These are phyloP conservation scores for Pseudoatta argentina DNA, from an alignment of 1,140 invertebrate species.

Conservation along the genomic window DNA sequence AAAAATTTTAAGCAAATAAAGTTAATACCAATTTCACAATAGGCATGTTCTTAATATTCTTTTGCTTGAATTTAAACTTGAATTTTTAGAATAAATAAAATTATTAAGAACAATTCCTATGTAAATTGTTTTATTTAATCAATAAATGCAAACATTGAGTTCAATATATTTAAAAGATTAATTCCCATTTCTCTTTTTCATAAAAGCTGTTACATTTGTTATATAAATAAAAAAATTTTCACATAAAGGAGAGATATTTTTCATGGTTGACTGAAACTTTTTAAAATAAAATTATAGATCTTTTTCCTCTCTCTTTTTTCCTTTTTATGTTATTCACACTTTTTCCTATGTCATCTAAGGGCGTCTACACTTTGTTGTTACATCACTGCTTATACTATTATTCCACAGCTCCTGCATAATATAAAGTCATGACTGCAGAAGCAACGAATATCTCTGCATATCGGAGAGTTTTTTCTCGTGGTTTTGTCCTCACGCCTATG, in stretches of 20 bases:
- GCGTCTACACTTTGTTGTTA: slow-evolving; percentile 12
- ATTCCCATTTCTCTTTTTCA: background rate
- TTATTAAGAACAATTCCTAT: background rate
- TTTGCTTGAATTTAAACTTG: background rate
- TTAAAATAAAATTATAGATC: slow-evolving; percentile 29
- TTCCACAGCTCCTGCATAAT: slow-evolving; percentile 48
- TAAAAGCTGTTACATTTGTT: slow-evolving; percentile 5
- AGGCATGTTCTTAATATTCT: background rate
- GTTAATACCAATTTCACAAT: background rate
- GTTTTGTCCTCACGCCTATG: slow-evolving; percentile 35
- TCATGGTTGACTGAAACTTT: slow-evolving; percentile 1
- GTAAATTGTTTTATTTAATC: background rate
- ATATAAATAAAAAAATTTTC: slow-evolving; percentile 16
- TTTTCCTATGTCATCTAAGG: slow-evolving; percentile 21
- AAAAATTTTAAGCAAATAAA: background rate
- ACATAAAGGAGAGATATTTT: background rate
- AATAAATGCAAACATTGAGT: background rate
- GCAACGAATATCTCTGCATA: slow-evolving; percentile 1
- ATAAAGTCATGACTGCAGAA: slow-evolving; percentile 22
- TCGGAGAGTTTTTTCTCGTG: background rate
- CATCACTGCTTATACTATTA: slow-evolving; percentile 52
- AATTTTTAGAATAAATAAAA: background rate
- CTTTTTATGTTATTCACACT: background rate
- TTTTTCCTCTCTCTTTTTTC: background rate
- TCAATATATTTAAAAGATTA: background rate